Evolutionary conservation across 2,888 invertebrate genomes (phyloP), one percentile per base, ranked within the genome.

Genomic region (Chironomus tentans): DNA sequence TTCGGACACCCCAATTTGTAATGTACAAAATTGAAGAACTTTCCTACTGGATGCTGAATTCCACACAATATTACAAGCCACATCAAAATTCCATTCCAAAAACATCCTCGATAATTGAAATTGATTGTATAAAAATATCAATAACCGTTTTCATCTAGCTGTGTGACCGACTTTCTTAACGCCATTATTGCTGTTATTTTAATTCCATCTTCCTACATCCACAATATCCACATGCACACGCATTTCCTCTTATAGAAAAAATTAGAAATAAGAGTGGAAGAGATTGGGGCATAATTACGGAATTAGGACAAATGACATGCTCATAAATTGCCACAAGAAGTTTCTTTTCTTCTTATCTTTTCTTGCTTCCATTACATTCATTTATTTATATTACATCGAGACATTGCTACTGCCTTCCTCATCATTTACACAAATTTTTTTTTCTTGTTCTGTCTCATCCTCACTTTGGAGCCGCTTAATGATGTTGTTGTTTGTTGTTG

Each of bases 261-360:
- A 28, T 4, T 28, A 6, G 28, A 5, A 28, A 28, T 1, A 38
- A 38, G 38, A 38, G 38, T 62, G 62, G 12, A 62, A 4, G 22
- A 24, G 24, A 65, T 65, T 22, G 65, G 13, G 22, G 24, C 12
- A 65, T 65, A 65, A 65, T 65, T 65, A 65, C 12, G 13, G 65
- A 65, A 65, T 65, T 65, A 65, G 24, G 65, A 22, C 65, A 65
- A 65, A 65, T 65, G 65, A 65, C 65, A 65, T 24, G 65, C 65
- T 65, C 65, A 65, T 65, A 65, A 65, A 65, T 65, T 65, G 22
- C 24, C 65, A 13, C 65, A 65, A 24, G 65, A 65, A 24, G 22
- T 65, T 65, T 65, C 21, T 22, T 3, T 22, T 65, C 65, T 65
- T 15, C 18, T 18, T 50, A 50, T 56, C 7, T 56, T 15, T 1